Evolutionary conservation across 2,888 invertebrate genomes (phyloP), one percentile per base, ranked within the genome.

Genomic region (Siphonodentalium dalli): DNA sequence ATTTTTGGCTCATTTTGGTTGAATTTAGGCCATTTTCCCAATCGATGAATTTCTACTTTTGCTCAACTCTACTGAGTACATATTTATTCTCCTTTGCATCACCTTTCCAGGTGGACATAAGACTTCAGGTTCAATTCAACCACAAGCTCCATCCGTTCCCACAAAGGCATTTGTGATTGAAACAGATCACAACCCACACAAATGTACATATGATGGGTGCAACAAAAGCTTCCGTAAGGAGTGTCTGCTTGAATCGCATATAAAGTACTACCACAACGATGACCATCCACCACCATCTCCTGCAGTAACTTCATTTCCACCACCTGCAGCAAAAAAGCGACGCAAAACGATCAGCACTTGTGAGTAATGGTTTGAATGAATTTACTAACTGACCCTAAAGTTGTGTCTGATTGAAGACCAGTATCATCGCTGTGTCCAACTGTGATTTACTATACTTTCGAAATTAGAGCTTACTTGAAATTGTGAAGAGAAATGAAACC

Each of bases 171-270:
- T 82, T 65, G 65, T 72, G 11, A 74, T 81, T 18, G 76, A 79
- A 45, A 72, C 74, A 15, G 81, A 81, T 58, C 81, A 81, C 62
- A 80, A 80, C 55, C 75, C 73, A 18, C 82, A 70, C 68, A 81
- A 80, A 63, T 83, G 83, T 64, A 63, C 68, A 7, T 69, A 70
- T 45, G 67, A 69, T 58, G 89, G 88, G 1, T 96, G 96, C 77
- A 87, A 86, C 44, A 96, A 96, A 82, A 90, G 89, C 68, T 96
- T 94, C 78, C 87, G 96, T 5, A 93, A 93, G 76, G 92, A 93
- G 75, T 92, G 90, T 60, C 86, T 95, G 43, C 84, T 96, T 8
- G 90, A 91, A 61, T 94, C 93, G 88, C 96, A 96, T 78, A 90
- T 95, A 35, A 95, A 95, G 74, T 94, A 96, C 80, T 95, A 95